phyloP scores from a whole-genome alignment of 1,140 invertebrate species.

The Euglossa dilemma region DNA sequence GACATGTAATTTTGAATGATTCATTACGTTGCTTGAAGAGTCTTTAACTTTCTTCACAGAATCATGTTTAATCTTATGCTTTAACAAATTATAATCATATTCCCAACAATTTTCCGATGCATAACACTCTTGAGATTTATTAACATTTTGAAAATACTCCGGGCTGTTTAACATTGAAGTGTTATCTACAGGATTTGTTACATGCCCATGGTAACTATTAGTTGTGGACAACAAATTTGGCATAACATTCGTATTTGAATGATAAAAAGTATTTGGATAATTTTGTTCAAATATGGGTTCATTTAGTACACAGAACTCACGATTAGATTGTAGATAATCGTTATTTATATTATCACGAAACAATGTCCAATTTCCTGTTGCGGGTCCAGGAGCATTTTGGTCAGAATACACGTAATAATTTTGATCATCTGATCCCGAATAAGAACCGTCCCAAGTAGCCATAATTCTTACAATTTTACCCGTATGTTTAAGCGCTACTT shows the following conservation, averaged over 20 bases:
- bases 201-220: slow-evolving; percentile 43
- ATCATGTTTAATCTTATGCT: slow-evolving; percentile 22
- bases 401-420: slow-evolving; percentile 70
- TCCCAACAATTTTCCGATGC: slow-evolving; percentile 35
- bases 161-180: not conserved
- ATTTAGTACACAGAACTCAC: slow-evolving; percentile 51
- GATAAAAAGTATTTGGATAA: slow-evolving; percentile 45
- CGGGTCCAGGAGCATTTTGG: slow-evolving; percentile 48
- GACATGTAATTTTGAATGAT: slow-evolving; percentile 71
- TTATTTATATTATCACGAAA: slow-evolving; percentile 34
- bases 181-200: not conserved
- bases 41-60: slow-evolving; percentile 9
- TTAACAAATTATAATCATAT: slow-evolving; percentile 30
- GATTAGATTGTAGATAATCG: slow-evolving; percentile 46
- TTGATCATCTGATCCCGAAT: slow-evolving; percentile 71
- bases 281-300: slow-evolving; percentile 47
- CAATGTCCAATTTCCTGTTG: slow-evolving; percentile 4
- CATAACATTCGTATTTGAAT: slow-evolving; percentile 31
- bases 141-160: slow-evolving; percentile 3
- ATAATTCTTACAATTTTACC: slow-evolving; percentile 52
- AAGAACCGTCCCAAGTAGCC: slow-evolving; percentile 81
- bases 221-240: slow-evolving; percentile 23
- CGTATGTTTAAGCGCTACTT: not conserved
- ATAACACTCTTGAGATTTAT: slow-evolving; percentile 1
- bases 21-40: not conserved